phyloP scores from a whole-genome alignment of 2,113 vertebrate species.

The Collichthys lucidus region DNA sequence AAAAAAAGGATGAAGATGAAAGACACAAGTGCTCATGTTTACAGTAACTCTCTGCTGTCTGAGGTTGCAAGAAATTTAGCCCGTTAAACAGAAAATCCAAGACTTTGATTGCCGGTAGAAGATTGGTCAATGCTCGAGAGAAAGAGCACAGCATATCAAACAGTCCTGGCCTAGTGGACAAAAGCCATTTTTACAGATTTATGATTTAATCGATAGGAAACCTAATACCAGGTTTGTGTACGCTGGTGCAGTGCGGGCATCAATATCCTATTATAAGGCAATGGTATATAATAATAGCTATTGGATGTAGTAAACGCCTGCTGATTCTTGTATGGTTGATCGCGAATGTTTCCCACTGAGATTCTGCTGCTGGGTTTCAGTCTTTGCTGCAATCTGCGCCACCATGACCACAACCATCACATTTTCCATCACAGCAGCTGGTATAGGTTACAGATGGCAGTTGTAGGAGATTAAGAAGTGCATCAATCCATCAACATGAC shows the following conservation, averaged over 20 bases:
- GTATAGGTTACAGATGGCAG: slow-evolving; percentile 45
- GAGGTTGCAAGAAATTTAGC: slow-evolving; percentile 15
- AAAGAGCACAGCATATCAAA: neutral
- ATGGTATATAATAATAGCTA: slow-evolving; percentile 47
- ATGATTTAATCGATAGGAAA: slow-evolving; percentile 62
- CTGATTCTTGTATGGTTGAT: slow-evolving; percentile 29
- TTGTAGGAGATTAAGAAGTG: slow-evolving; percentile 49
- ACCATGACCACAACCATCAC: slow-evolving; percentile 9
- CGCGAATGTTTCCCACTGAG: slow-evolving; percentile 37
- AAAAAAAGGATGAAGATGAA: neutral
- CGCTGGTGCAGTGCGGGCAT: slow-evolving; percentile 55
- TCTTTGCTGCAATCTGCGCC: slow-evolving; percentile 25
- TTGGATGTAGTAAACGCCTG: slow-evolving; percentile 29
- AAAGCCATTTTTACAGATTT: slow-evolving; percentile 58
- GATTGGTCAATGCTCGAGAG: slow-evolving; percentile 16
- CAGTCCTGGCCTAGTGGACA: neutral
- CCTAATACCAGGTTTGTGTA: slow-evolving; percentile 35
- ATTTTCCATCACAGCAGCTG: slow-evolving; percentile 36
- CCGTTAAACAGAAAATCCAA: slow-evolving; percentile 18
- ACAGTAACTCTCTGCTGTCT: slow-evolving; percentile 35
- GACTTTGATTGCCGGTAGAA: neutral
- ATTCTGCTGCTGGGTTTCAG: slow-evolving; percentile 16
- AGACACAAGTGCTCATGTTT: slow-evolving; percentile 18
- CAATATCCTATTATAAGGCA: slow-evolving; percentile 67
- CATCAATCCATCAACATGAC: slow-evolving; percentile 48